These are phyloP conservation scores for Saccopteryx bilineata DNA, from an alignment of 2,113 vertebrate genomes.

Conservation along the genomic window DNA sequence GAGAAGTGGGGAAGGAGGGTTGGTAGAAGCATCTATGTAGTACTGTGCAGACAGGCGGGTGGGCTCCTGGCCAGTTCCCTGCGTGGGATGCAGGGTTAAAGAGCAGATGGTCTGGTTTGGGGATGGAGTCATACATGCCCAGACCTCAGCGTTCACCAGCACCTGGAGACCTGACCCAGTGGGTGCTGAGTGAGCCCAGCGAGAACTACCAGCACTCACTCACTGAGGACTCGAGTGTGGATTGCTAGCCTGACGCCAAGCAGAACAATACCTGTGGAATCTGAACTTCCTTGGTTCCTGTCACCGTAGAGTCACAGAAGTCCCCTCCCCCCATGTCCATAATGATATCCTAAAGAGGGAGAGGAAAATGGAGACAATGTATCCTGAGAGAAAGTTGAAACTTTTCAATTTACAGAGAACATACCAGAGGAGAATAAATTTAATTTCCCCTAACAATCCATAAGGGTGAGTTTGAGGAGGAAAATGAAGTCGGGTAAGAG, in stretches of 20 bases:
- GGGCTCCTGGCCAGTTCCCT: neutral
- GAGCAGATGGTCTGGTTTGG: neutral
- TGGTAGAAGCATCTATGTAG: neutral
- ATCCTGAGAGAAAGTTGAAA: neutral
- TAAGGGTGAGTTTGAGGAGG: neutral
- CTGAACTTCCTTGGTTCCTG: neutral
- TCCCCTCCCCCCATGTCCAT: neutral
- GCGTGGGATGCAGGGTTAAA: neutral
- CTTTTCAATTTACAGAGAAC: neutral
- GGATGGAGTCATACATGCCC: neutral
- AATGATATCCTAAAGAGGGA: neutral
- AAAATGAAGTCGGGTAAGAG: conserved; percentile 19
- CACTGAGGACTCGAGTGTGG: neutral
- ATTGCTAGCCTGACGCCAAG: neutral
- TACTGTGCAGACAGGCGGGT: neutral
- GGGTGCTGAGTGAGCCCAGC: neutral
- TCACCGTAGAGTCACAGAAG: neutral
- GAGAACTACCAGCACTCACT: neutral
- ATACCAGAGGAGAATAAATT: neutral
- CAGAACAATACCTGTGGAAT: neutral
- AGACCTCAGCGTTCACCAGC: neutral
- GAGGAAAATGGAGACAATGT: neutral
- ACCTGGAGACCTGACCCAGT: too few species aligned
- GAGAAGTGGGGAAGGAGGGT: neutral
- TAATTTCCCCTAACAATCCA: neutral